Percentiles rank a stretch among this genome's conserved stretches.
Evolutionary conservation across 2,113 vertebrate species (phyloP).

Genomic region (Crotalus tigris): DNA sequence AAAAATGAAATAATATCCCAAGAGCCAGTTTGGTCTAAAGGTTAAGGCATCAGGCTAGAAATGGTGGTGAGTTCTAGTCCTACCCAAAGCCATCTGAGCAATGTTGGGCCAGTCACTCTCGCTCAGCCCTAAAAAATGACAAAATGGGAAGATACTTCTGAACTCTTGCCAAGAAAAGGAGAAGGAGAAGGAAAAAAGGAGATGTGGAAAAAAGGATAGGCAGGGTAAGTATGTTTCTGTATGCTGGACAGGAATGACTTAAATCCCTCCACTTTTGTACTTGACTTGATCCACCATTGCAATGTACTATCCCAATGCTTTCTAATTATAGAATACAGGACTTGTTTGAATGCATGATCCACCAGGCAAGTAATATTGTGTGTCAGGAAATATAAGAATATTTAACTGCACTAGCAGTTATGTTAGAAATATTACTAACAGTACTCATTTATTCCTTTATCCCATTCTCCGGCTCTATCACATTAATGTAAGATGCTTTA

Average conservation of each 20-base stretch:
- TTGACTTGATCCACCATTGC: background rate
- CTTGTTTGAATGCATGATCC: conserved; percentile 3
- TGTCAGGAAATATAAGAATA: background rate
- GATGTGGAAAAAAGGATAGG: background rate
- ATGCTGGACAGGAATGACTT: background rate
- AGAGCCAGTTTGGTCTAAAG: background rate
- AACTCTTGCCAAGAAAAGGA: background rate
- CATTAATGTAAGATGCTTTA: background rate
- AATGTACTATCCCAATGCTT: background rate
- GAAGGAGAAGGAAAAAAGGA: background rate
- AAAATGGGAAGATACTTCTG: background rate
- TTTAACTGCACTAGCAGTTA: conserved; percentile 11
- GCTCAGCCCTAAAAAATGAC: background rate
- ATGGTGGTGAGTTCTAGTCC: background rate
- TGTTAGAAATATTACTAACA: conserved; percentile 9
- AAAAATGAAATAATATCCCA: background rate
- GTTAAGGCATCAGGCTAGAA: background rate
- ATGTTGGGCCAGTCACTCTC: background rate
- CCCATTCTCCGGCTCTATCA: background rate
- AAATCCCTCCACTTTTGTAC: background rate
- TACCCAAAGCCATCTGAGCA: background rate
- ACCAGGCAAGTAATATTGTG: background rate
- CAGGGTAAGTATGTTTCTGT: background rate
- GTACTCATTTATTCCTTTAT: conserved; percentile 32
- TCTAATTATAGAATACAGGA: background rate